Conservation (phyloP, 1,140 invertebrate genomes). For the Zeugodacus cucurbitae region DNA sequence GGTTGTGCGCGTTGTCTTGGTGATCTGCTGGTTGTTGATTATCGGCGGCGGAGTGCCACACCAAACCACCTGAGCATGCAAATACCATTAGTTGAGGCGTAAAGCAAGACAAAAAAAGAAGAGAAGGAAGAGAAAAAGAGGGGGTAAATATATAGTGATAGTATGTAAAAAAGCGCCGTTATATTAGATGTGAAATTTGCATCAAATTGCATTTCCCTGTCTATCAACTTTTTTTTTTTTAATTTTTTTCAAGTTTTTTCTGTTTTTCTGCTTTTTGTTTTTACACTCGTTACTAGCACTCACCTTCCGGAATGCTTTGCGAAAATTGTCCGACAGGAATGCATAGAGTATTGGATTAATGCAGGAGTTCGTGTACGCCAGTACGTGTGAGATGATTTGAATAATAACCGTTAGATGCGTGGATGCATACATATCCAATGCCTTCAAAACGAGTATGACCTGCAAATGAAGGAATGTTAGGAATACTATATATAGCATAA, state of each 20-base stretch:
- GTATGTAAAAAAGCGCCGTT: neutral
- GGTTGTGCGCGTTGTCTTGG: constrained; percentile 63
- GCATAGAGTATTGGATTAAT: constrained; percentile 90
- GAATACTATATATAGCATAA: neutral
- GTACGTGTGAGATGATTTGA: constrained; percentile 86
- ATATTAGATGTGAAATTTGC: neutral
- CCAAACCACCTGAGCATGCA: constrained; percentile 56
- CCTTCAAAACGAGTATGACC: constrained; percentile 83
- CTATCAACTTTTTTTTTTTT: neutral
- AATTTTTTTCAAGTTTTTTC: neutral
- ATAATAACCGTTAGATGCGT: constrained; percentile 73
- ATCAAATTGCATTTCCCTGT: neutral
- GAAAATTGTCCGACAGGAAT: constrained; percentile 64
- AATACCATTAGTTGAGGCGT: neutral
- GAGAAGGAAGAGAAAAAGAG: too few relatives aligned
- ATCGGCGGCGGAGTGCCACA: constrained; percentile 60
- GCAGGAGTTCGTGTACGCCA: constrained; percentile 95
- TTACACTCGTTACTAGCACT: constrained; percentile 41
- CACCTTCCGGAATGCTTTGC: constrained; percentile 65
- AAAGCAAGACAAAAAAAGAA: neutral
- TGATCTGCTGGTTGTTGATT: constrained; percentile 58
- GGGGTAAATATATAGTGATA: too few relatives aligned
- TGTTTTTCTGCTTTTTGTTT: neutral
- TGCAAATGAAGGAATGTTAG: constrained; percentile 55
- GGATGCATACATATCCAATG: constrained; percentile 75